Base-by-base conservation (phyloP, 1,140 invertebrate species). In the Melitaea cinxia region DNA sequence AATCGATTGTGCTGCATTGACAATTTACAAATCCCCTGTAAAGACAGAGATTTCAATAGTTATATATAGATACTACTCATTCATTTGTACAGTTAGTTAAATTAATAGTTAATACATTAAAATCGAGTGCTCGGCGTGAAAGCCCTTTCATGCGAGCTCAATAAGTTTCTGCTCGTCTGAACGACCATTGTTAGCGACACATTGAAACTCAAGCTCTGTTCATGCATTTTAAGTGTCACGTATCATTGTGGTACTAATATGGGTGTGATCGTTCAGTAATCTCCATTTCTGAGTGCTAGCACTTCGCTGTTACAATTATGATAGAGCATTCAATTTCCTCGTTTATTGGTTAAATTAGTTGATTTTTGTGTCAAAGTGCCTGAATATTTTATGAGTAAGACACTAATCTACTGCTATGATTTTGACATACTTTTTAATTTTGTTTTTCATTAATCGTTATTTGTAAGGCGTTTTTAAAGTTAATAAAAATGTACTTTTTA, bases 181-280 rank as follows among this genome's bases (percentile, higher is more conserved):
- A 26, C 23, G 10, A 19, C 54, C 37, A 56, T 56, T 56, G 54
- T 56, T 56, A 28, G 37, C 21, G 54, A 56, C 54, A 42, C 54
- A 42, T 56, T 42, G 54, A 56, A 45, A 45, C 39, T 17, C 37
- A 12, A 42, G 54, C 23, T 12, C 37, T 42, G 45, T 56, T 56
- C 54, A 56, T 42, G 54, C 54, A 42, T 56, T 56, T 56, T 56
- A 56, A 56, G 54, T 56, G 54, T 56, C 23, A 42, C 54, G 21
- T 39, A 17, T 17, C 39, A 28, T 37, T 45, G 14, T 23, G 37
- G 35, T 14, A 9, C 35, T 21, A 24, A 39, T 56, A 26, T 56
- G 24, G 19, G 54, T 56, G 19, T 23, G 21, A 47, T 47, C n/a
- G 21, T n/a, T 23, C 42, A 5, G 12, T 47, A 47, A 21, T 47